A percentile compares a stretch with the other conserved stretches of the same genome.
phyloP scores from a whole-genome alignment of 2,888 invertebrate species.

The Noctuana brunneofusca region DNA sequence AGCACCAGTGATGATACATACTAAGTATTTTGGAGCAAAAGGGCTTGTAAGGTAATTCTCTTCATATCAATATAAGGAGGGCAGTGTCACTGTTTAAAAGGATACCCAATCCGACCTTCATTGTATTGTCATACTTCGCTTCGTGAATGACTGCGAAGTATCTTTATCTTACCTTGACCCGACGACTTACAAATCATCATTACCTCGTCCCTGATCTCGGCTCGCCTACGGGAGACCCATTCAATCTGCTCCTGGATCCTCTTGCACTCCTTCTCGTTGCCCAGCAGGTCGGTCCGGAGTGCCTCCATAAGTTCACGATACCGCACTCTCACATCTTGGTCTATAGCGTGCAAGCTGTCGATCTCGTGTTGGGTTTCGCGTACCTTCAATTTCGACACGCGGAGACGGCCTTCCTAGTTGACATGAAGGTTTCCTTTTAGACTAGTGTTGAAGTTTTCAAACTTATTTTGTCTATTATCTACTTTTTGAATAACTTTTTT shows the following conservation, averaged over 20 bases:
- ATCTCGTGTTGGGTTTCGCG: slow-evolving; percentile 74
- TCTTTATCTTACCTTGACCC: too few species aligned
- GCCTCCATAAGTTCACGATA: slow-evolving; percentile 71
- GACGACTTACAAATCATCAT: slow-evolving; percentile 11
- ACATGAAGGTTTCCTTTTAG: too few species aligned
- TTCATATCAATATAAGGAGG: too few species aligned
- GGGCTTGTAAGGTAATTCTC: too few species aligned
- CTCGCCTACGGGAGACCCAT: slow-evolving; percentile 70
- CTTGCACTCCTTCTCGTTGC: slow-evolving; percentile 71
- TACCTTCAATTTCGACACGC: slow-evolving; percentile 71
- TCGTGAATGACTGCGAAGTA: too few species aligned
- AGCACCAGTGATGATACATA: too few species aligned
- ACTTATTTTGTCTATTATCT: background rate
- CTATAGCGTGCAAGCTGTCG: slow-evolving; percentile 71
- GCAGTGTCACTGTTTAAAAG: too few species aligned
- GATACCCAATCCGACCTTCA: too few species aligned
- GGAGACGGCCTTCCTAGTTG: slow-evolving; percentile 68
- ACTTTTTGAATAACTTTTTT: too few species aligned
- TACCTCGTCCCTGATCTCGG: slow-evolving; percentile 71
- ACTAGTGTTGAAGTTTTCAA: background rate
- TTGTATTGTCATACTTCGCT: too few species aligned
- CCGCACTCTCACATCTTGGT: slow-evolving; percentile 58
- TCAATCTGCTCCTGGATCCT: slow-evolving; percentile 75
- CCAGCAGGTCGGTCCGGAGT: slow-evolving; percentile 58
- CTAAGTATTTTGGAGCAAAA: too few species aligned